Evolutionary conservation across 2,888 invertebrate species (phyloP), one percentile per base, ranked within the genome.

Genomic region (Caenorhabditis sp.): DNA sequence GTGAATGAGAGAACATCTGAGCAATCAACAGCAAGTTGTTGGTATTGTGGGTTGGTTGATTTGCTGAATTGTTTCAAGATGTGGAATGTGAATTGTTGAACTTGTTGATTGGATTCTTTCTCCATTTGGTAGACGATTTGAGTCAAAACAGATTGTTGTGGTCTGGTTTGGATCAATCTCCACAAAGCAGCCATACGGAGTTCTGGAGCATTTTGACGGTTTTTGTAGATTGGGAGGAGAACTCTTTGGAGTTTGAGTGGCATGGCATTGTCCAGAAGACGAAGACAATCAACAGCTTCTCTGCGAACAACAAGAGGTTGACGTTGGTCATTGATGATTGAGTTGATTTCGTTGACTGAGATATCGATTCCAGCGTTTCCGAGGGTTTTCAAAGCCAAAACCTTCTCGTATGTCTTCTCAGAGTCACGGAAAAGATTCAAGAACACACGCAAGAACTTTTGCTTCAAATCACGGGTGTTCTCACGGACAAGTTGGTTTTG

Each of bases 361-460:
- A 77, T 59, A 57, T 83, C 83, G 59, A 86, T 61, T 67, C 80
- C 87, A 53, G 86, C 83, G 80, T 87, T 87, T 71, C 79, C 82
- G 49, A 87, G 62, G 25, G 84, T 67, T 73, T 86, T 85, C 66
- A 87, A 67, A 61, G 80, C 79, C 53, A 86, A 75, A 49, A 86
- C 61, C 75, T 84, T 83, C 67, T 85, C 82, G 75, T 78, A 81
- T 52, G 69, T 64, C 64, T 67, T 71, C n/a, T 70, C 69, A 23
- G 79, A 68, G 17, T 67, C 38, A 23, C 73, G 63, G 71, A 70
- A 78, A 49, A 67, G 66, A 27, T 73, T 60, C 68, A 75, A 63
- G 61, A 83, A 67, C 56, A 77, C 54, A 38, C 70, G 61, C 36
- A 77, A 58, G 72, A 69, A 81, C 67, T 77, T 72, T 54, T 78